phyloP scores from a whole-genome alignment of 2,888 invertebrate species.

The Heteropelma amictum region DNA sequence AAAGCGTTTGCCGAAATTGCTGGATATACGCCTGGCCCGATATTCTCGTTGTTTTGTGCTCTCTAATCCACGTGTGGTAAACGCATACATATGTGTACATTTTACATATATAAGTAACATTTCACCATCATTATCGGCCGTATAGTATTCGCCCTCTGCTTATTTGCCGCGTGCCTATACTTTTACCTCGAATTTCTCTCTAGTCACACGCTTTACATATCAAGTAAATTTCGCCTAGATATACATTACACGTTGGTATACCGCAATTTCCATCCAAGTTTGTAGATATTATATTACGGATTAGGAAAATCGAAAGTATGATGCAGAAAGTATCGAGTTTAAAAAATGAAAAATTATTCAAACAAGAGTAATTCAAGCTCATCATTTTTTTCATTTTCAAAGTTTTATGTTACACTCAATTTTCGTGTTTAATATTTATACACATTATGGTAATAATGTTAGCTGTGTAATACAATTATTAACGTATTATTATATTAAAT shows the following conservation, averaged over 20 bases:
- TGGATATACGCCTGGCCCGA: neutral
- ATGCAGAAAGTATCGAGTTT: too few relatives aligned
- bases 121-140: neutral
- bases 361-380: too few relatives aligned
- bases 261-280: neutral
- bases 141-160: too few relatives aligned
- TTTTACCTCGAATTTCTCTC: constrained; percentile 25
- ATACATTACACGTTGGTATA: neutral
- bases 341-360: too few relatives aligned
- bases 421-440: too few relatives aligned
- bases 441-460: too few relatives aligned
- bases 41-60: neutral
- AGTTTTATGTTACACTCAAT: too few relatives aligned
- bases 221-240: neutral
- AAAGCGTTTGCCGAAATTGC: constrained; percentile 24
- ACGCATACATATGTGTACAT: neutral
- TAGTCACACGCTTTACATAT: constrained; percentile 13
- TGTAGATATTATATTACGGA: neutral
- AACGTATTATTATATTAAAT: too few relatives aligned
- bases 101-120: constrained; percentile 5
- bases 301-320: neutral
- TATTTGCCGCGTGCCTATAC: too few relatives aligned
- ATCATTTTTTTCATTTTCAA: too few relatives aligned
- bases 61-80: neutral
- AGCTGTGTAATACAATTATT: too few relatives aligned